Evolutionary conservation across 2,888 invertebrate species (phyloP), one percentile per base, ranked within the genome.

Genomic region (Nasonia oneida): DNA sequence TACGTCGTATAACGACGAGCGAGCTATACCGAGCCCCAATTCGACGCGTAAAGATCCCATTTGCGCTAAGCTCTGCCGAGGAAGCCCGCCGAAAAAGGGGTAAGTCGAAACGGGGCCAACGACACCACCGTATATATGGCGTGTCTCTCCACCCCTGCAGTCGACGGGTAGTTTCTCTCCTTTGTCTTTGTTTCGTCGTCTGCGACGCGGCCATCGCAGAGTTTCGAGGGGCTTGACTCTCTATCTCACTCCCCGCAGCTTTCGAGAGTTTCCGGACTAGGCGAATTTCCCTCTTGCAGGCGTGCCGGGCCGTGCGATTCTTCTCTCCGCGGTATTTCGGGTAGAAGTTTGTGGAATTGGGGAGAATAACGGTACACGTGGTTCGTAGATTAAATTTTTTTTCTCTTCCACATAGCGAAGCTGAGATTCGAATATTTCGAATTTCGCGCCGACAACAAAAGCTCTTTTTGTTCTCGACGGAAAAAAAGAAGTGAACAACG

Each of bases 1-100:
- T 57, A 57, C 57, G 6, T n/a, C n/a, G 23, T 33, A 29, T 29
- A 23, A 23, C 67, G 23, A 33, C 47, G 47, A 47, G 47, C 42
- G 6, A 42, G 42, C 71, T 37, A 61, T 15, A 4, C 37, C 73
- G 23, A 73, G 39, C 42, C 73, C 39, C n/a, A 42, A 39, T 39
- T 71, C 73, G 42, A 18, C n/a, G n/a, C 73, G n/a, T 14, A 61
- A 81, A 88, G 83, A 88, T 89, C 86, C 88, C 87, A 87, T 88
- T 88, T 86, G 87, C 88, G 81, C 76, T 87, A 86, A 88, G 87
- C 86, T 87, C 86, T 77, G 61, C 39, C 29, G 15, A 8, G 23
- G 23, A 23, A 47, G 47, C 23, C 73, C 12, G 14, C 73, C 47
- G 64, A n/a, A 39, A 67, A 82, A 67, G 50, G 75, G 67, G 67